These are phyloP conservation scores for Pentalonia nigronervosa DNA, from an alignment of 1,140 invertebrate genomes.

Conservation along the genomic window DNA sequence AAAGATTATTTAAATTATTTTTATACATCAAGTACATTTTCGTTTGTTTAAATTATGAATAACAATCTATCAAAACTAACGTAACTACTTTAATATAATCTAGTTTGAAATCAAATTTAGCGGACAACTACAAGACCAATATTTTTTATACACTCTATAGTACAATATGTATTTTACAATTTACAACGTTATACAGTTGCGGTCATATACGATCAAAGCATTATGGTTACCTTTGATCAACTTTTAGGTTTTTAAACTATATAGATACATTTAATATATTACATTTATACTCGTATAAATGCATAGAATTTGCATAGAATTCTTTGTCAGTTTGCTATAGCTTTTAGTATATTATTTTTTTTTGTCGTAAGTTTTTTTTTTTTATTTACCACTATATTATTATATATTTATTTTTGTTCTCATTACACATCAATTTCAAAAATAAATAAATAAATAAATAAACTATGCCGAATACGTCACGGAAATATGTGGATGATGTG, in stretches of 20 bases:
- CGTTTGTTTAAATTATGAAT: background rate
- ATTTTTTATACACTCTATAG: background rate
- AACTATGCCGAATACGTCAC: background rate
- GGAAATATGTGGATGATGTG: background rate
- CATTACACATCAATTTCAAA: too few species aligned
- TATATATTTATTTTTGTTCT: background rate
- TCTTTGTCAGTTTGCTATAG: background rate
- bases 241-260: background rate
- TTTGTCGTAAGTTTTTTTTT: background rate
- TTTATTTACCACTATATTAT: background rate
- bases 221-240: background rate
- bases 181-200: background rate
- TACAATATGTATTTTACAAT: background rate
- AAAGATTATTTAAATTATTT: slow-evolving; percentile 1
- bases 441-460: too few species aligned
- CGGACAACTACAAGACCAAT: background rate
- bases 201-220: background rate
- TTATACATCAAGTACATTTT: background rate
- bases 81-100: background rate
- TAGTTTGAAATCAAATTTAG: background rate
- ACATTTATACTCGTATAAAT: too few species aligned
- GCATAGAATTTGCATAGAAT: background rate
- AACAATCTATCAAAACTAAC: background rate
- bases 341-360: background rate
- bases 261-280: background rate